phyloP scores from a whole-genome alignment of 2,888 invertebrate genomes.

The Drosophila falleni region DNA sequence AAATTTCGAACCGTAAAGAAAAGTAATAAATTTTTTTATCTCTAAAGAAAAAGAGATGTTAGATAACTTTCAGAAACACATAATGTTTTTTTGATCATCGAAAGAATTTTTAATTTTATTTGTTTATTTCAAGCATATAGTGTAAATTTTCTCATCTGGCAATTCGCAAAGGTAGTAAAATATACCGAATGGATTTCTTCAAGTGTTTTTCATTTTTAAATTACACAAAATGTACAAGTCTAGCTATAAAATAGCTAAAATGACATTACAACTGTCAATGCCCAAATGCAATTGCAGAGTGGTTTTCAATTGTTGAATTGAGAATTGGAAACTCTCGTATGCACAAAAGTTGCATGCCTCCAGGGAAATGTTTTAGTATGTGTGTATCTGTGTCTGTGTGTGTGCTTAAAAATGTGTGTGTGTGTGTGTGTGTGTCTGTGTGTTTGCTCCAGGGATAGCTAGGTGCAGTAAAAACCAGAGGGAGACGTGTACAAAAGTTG shows the following conservation, averaged over 20 bases:
- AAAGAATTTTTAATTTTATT: no score
- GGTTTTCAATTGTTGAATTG: slow-evolving; percentile 27
- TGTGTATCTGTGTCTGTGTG: slow-evolving; percentile 3
- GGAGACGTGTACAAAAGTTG: background rate
- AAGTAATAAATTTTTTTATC: no score
- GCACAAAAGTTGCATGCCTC: slow-evolving; percentile 34
- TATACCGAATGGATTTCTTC: no score
- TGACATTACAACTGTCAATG: slow-evolving; percentile 1
- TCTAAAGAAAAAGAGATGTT: no score
- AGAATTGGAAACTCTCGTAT: slow-evolving; percentile 29
- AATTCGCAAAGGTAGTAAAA: no score
- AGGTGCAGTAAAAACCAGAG: background rate
- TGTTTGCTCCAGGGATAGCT: slow-evolving; percentile 3
- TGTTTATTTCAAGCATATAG: no score
- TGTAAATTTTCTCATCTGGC: no score
- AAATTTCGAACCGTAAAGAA: no score
- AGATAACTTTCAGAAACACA: no score
- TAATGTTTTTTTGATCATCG: no score
- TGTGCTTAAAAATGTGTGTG: background rate
- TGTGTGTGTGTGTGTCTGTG: slow-evolving; percentile 2
- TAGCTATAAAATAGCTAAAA: background rate
- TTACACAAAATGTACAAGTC: background rate
- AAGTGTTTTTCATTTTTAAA: no score
- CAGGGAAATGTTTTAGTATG: slow-evolving; percentile 5
- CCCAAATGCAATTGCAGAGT: slow-evolving; percentile 16